Percentiles rank a stretch among this genome's conserved stretches.
phyloP scores from a whole-genome alignment of 1,140 invertebrate genomes.

The Drosophila quadrilineata region DNA sequence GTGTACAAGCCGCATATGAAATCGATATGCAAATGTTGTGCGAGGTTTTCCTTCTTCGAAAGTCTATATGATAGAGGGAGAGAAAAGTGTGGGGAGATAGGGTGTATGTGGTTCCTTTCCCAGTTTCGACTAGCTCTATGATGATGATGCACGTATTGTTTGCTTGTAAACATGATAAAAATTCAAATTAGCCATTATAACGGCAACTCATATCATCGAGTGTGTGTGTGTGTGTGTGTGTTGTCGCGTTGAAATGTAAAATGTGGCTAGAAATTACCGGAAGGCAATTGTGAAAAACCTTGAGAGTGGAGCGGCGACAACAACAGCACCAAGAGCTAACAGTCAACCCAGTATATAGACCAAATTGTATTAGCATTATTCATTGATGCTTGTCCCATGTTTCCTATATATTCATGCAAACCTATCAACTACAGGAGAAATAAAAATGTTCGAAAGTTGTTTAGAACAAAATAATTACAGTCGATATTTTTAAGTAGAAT shows the following conservation, averaged over 20 bases:
- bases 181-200: conserved; percentile 78
- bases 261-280: conserved; percentile 71
- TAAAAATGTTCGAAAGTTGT: neutral
- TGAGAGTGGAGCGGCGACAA: too few relatives aligned
- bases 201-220: conserved; percentile 24
- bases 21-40: conserved; percentile 78
- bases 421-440: conserved; percentile 38
- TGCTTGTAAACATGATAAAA: conserved; percentile 80
- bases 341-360: conserved; percentile 8
- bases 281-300: conserved; percentile 49
- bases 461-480: too few relatives aligned
- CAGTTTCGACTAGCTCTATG: conserved; percentile 21
- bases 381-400: conserved; percentile 8
- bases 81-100: neutral
- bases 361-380: conserved; percentile 61
- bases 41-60: conserved; percentile 37
- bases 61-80: conserved; percentile 10
- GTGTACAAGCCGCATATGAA: conserved; percentile 73
- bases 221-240: conserved; percentile 24
- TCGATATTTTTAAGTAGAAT: too few relatives aligned
- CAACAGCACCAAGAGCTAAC: too few relatives aligned
- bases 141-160: conserved; percentile 80
- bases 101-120: neutral
- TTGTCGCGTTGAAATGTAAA: conserved; percentile 66
- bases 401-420: conserved; percentile 17